These are phyloP conservation scores for Xylophagus ater DNA, from an alignment of 2,888 invertebrate genomes.

Conservation along the genomic window DNA sequence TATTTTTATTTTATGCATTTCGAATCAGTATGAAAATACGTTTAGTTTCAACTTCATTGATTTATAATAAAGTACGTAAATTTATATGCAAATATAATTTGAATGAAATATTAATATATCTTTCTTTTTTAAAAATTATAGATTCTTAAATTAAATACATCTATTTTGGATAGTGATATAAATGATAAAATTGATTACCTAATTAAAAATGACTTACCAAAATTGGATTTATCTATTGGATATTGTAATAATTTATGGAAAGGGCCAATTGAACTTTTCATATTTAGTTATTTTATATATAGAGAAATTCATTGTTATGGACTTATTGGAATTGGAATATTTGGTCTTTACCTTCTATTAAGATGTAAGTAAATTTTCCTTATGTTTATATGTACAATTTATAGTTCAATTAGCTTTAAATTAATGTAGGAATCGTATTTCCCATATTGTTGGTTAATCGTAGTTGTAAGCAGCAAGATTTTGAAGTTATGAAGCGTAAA, in stretches of 20 bases:
- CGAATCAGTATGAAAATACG: constrained; percentile 59
- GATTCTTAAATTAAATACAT: constrained; percentile 14
- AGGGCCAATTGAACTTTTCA: constrained; percentile 42
- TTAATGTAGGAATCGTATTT: too few species aligned
- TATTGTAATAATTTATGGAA: constrained; percentile 46
- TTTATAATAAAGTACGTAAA: constrained; percentile 18
- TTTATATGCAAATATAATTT: background rate
- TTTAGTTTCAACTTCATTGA: constrained; percentile 43
- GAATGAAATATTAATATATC: background rate
- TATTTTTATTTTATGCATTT: constrained; percentile 51
- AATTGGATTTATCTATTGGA: constrained; percentile 44
- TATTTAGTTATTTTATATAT: constrained; percentile 41
- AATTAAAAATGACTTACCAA: constrained; percentile 47
- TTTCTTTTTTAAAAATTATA: constrained; percentile 1
- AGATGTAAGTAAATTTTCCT: constrained; percentile 39
- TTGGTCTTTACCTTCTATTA: constrained; percentile 44
- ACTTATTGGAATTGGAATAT: constrained; percentile 41
- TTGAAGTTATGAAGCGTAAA: too few species aligned
- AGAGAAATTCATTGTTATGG: constrained; percentile 33
- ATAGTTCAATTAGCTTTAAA: too few species aligned
- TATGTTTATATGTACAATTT: too few species aligned
- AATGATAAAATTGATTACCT: constrained; percentile 48
- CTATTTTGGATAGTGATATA: constrained; percentile 13
- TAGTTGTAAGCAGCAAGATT: too few species aligned
- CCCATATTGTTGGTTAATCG: too few species aligned